Percentiles rank a stretch among this genome's conserved stretches.
Conservation (phyloP, 2,888 invertebrate genomes). For the Sipha maydis region DNA sequence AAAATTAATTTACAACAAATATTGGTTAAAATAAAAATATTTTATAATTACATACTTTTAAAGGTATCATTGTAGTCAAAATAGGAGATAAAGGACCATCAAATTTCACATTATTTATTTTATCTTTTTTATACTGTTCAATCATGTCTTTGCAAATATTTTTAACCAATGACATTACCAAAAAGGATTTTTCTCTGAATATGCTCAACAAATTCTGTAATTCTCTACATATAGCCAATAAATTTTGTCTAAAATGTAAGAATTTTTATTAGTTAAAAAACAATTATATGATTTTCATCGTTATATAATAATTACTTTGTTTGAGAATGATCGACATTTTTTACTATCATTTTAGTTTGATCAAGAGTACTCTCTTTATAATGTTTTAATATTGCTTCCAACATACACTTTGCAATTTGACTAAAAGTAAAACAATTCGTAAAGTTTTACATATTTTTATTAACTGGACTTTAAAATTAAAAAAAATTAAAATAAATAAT, state of each 20-base stretch:
- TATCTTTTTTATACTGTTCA: slow-evolving; percentile 67
- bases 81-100: slow-evolving; percentile 68
- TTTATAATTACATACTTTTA: slow-evolving; percentile 68
- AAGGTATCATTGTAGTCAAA: slow-evolving; percentile 70
- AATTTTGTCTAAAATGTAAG: slow-evolving; percentile 69
- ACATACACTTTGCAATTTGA: slow-evolving; percentile 70
- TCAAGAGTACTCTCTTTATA: slow-evolving; percentile 68
- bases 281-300: neutral
- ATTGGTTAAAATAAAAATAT: neutral
- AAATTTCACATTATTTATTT: slow-evolving; percentile 65
- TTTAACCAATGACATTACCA: slow-evolving; percentile 84
- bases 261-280: neutral
- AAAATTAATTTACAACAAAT: no score
- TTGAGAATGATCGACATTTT: slow-evolving; percentile 56
- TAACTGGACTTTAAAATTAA: neutral
- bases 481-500: neutral
- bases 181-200: slow-evolving; percentile 82
- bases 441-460: neutral
- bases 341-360: slow-evolving; percentile 65
- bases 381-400: slow-evolving; percentile 70
- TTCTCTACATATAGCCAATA: slow-evolving; percentile 78
- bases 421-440: slow-evolving; percentile 67
- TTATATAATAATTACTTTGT: slow-evolving; percentile 42
- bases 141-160: slow-evolving; percentile 75
- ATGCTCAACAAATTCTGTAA: slow-evolving; percentile 83